Base-by-base conservation (phyloP, 2,888 invertebrate genomes). In the Drosophila emarginata region DNA sequence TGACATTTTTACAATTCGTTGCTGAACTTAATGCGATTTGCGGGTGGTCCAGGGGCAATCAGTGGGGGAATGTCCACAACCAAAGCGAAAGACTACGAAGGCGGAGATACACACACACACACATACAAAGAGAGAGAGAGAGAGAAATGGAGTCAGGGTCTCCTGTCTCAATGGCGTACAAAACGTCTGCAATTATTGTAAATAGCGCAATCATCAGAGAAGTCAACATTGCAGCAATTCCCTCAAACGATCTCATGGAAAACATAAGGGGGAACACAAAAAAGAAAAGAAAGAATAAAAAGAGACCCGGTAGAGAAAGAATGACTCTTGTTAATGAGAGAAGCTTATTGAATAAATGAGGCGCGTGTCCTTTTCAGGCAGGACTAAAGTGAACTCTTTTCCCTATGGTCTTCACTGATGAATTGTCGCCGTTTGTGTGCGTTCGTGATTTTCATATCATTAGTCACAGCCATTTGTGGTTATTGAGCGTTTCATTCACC, bases 121-220 rank as follows among this genome's bases (percentile, higher is more conserved):
- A 32, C 2, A 32, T 0, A 9, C 2, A 9, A 9, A 7, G 6
- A 59, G 15, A n/a, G 1, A 23, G 28, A 40, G 21, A 9, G 28
- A 26, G 32, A 62, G 26, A 59, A 36, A 32, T 65, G 36, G n/a
- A 21, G 21, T 21, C 12, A 21, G 7, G 2, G 56, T 62, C 32
- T 32, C 15, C 40, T 37, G 58, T 52, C 64, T 73, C 64, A 58
- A 64, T 74, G 72, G 61, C 59, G 72, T 59, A 70, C 59, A 59
- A 80, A 79, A 76, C 79, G 77, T 80, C 67, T 67, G 86, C 80
- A 86, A 88, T 84, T 78, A 84, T 85, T 80, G 77, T 75, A 84
- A 83, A 77, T 84, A 79, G 73, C 74, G 77, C 71, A 76, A 87
- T 82, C 79, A 85, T 78, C 72, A 45, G 74, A 69, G 39, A 62